Evolutionary conservation across 2,797 vertebrate species (phyloP), one percentile per base, ranked within the genome.

Genomic region (Rhyacichthys aspro): DNA sequence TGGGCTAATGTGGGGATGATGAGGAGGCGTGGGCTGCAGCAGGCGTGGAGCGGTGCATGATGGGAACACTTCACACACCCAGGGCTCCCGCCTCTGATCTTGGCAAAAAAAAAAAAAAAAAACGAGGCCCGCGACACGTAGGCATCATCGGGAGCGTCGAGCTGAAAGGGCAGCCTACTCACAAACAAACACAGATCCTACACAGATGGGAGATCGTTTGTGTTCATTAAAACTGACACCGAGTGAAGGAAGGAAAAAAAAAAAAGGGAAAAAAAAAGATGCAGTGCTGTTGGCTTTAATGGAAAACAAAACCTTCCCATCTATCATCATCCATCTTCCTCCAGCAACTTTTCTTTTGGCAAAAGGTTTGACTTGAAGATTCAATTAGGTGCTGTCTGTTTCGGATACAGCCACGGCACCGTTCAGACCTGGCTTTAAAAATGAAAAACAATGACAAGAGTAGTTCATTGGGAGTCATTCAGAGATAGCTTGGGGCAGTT

Each of bases 41-140:
- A 73, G 70, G 80, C 67, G 33, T 49, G 70, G 82, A 88, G 84
- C 59, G 66, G 78, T 81, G 83, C 84, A 89, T 88, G 80, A 90
- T 88, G 90, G 91, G 87, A 91, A 89, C 80, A 83, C 78, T 82
- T 84, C 80, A 82, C 82, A 84, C 82, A 85, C 76, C 76, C 76
- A n/a, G 82, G 81, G 77, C 70, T 72, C 63, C 65, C 74, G 73
- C 68, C 63, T 88, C 61, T 84, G 83, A 88, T 90, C 84, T 83
- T 73, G 61, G 75, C 57, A 82, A 79, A 77, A 78, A 74, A 76
- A 68, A 82, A 79, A 77, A 78, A 74, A 76, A 68, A 28, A 23
- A 23, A 23, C 19, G 19, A 23, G 19, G 2, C 23, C 75, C 59
- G 56, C 76, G 67, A 68, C 58, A 63, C 38, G 57, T 55, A 63